Conservation (phyloP, 1,140 invertebrate species). For the Apis mellifera region DNA sequence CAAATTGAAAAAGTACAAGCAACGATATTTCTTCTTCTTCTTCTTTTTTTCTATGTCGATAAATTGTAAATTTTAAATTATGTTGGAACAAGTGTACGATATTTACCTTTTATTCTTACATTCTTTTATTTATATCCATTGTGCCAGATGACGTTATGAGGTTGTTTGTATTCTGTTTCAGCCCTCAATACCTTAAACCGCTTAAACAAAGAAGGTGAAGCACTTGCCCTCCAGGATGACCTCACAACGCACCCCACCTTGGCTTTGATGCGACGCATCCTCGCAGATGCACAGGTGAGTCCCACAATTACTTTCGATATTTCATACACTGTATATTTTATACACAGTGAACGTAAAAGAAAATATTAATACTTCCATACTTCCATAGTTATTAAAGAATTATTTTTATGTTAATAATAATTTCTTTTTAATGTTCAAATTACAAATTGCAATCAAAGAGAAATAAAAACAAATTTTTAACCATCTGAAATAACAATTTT, state of each 20-base stretch:
- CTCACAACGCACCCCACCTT: constrained; percentile 80
- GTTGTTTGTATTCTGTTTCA: constrained; percentile 62
- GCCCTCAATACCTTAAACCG: constrained; percentile 76
- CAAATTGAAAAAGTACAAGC: no score
- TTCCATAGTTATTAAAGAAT: not conserved
- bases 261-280: constrained; percentile 81
- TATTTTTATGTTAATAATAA: not conserved
- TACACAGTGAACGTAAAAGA: not conserved
- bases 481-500: no score
- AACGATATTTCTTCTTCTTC: no score
- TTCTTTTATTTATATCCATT: not conserved
- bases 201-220: constrained; percentile 78
- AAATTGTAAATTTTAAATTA: no score
- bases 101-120: not conserved
- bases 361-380: no score
- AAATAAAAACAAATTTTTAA: no score
- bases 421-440: not conserved
- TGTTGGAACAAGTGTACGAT: no score
- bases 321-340: not conserved
- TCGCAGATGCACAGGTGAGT: constrained; percentile 80
- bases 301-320: not conserved
- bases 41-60: no score
- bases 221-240: constrained; percentile 77
- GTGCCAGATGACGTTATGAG: no score
- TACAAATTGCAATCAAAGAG: not conserved